These are phyloP conservation scores for Amblyopsis hoosieri DNA, from an alignment of 2,797 vertebrate species.

Conservation along the genomic window DNA sequence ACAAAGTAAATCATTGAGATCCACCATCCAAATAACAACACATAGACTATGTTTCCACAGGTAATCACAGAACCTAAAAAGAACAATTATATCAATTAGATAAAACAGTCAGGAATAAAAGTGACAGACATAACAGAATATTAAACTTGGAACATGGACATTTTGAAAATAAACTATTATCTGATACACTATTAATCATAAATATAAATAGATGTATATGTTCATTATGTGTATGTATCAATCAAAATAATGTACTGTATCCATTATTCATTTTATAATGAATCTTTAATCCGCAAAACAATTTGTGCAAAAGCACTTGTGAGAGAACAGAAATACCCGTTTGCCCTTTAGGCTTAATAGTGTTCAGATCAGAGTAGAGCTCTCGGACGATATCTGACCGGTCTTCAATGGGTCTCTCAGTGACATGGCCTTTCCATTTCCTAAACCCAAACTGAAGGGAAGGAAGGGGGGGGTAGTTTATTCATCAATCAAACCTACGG, in stretches of 20 bases:
- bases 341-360: conserved; percentile 69
- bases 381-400: conserved; percentile 81
- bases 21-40: conserved; percentile 90
- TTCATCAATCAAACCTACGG: background rate
- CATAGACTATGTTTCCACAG: conserved; percentile 81
- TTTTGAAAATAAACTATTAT: background rate
- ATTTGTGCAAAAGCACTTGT: no score
- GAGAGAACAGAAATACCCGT: conserved; percentile 61
- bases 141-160: background rate
- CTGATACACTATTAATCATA: no score
- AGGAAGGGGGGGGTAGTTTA: background rate
- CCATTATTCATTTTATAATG: no score
- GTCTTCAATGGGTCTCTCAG: conserved; percentile 80
- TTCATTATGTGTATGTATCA: no score
- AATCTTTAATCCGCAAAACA: no score
- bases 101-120: background rate
- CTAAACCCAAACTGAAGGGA: conserved; percentile 84
- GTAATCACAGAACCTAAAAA: conserved; percentile 78
- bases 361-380: conserved; percentile 84
- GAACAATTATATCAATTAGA: conserved; percentile 1
- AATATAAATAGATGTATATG: no score
- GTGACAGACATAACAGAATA: background rate
- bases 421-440: conserved; percentile 88
- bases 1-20: conserved; percentile 80
- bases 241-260: no score